phyloP scores from a whole-genome alignment of 2,888 invertebrate species.

The Ganaspis brasiliensis region DNA sequence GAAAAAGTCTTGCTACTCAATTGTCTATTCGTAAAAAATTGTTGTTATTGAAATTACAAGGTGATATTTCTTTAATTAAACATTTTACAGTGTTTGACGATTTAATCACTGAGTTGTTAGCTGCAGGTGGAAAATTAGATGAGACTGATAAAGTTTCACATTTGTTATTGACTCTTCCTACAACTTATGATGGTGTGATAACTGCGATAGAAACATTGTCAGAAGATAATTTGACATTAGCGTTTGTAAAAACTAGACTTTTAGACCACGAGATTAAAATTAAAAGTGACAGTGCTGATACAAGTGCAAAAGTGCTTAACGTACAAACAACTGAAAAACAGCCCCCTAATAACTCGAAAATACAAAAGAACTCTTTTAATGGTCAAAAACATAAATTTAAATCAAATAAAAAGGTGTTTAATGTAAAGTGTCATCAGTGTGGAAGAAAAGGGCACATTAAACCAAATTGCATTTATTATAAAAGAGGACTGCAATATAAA shows the following conservation, averaged over 20 bases:
- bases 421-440: constrained; percentile 65
- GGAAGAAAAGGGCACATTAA: constrained; percentile 69
- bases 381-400: neutral
- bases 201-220: constrained; percentile 75
- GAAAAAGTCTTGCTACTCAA: constrained; percentile 60
- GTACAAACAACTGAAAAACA: constrained; percentile 60
- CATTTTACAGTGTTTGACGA: constrained; percentile 74
- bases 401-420: constrained; percentile 12
- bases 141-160: constrained; percentile 75
- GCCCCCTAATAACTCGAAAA: neutral
- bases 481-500: constrained; percentile 44
- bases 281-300: constrained; percentile 58
- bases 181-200: constrained; percentile 73
- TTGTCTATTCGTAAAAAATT: constrained; percentile 51
- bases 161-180: constrained; percentile 73
- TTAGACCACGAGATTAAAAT: constrained; percentile 63
- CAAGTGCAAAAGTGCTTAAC: constrained; percentile 68
- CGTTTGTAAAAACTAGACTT: constrained; percentile 71
- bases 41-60: constrained; percentile 61
- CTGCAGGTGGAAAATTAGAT: constrained; percentile 72
- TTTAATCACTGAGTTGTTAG: constrained; percentile 69
- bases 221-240: constrained; percentile 70
- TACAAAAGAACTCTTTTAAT: neutral
- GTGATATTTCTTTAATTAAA: constrained; percentile 56
- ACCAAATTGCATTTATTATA: constrained; percentile 68